Base-by-base conservation (phyloP, 1,140 invertebrate species). In the Sinella curviseta region DNA sequence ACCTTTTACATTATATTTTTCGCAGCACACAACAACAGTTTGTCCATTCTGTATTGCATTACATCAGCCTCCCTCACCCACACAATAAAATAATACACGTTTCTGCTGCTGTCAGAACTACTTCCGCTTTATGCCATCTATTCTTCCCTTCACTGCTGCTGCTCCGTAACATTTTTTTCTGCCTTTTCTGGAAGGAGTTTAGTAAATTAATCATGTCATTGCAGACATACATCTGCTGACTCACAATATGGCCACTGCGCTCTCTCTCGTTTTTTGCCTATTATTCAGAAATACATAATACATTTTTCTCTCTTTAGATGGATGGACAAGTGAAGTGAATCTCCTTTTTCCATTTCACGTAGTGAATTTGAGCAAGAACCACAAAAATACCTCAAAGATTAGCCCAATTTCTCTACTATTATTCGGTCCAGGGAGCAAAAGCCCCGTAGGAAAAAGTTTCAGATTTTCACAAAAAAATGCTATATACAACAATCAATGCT, bases 121-220 rank as follows among this genome's bases (percentile, higher is more conserved):
- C 3, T 70, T 70, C 31, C 31, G 26, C 28, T 70, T 33, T 70
- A 70, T 70, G 31, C n/a, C 28, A 16, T 33, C 65, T 24, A 31
- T 70, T 70, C 31, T 30, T 70, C 57, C 14, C 8, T 26, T 16
- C 4, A n/a, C 26, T n/a, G 57, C 3, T 65, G 16, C 26, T 70
- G 12, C 24, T 33, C 26, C 65, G 31, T 17, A 12, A 70, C 65
- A 8, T 70, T 31, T 70, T 70, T 16, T 26, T 26, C 57, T 14
- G 14, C 24, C 57, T 70, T 31, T 70, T 70, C 31, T 24, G 4
- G 3, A 12, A 70, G 31, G 65, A 70, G 26, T 33, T 70, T 12
- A 70, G 65, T 70, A 70, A 70, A 70, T 70, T 31, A 70, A 70
- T 70, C 65, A 70, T 70, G 65, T 70, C 65, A 33, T 70, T 33